These are phyloP conservation scores for Pocillopora damicornis DNA, from an alignment of 64 coral and sea anemone genomes.

Conservation along the genomic window DNA sequence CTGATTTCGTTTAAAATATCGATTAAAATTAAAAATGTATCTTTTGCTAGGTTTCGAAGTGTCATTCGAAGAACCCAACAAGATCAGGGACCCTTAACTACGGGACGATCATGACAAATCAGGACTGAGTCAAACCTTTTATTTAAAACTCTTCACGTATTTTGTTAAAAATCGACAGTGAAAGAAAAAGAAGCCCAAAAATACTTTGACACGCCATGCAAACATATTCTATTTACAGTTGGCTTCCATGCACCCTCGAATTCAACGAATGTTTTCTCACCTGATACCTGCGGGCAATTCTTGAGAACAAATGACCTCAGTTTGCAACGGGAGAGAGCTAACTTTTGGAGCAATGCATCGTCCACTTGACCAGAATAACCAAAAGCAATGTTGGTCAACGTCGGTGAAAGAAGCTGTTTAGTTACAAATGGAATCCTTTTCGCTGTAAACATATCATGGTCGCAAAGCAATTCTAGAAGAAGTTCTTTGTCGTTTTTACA, in stretches of 20 bases:
- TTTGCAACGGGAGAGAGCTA: slow-evolving; percentile 54
- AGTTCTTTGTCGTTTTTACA: slow-evolving; percentile 69
- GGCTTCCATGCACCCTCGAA: neutral
- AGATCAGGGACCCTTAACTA: too few relatives aligned
- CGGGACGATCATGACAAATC: too few relatives aligned
- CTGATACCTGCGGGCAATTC: slow-evolving; percentile 55
- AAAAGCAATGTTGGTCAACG: slow-evolving; percentile 63
- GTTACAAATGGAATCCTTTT: slow-evolving; percentile 44
- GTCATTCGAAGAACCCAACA: too few relatives aligned
- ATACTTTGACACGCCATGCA: too few relatives aligned
- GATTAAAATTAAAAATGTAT: too few relatives aligned
- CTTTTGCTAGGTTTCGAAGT: too few relatives aligned
- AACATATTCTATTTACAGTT: neutral
- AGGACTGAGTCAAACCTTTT: too few relatives aligned
- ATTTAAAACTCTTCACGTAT: too few relatives aligned
- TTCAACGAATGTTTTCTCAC: neutral
- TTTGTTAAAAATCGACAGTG: too few relatives aligned
- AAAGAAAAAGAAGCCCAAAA: too few relatives aligned
- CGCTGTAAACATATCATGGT: slow-evolving; percentile 75
- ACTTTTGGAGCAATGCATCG: slow-evolving; percentile 53
- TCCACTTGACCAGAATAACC: slow-evolving; percentile 58
- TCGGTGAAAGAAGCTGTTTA: slow-evolving; percentile 55
- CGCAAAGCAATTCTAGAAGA: slow-evolving; percentile 69
- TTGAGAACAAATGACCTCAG: slow-evolving; percentile 52
- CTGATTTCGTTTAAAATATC: too few relatives aligned